phyloP scores from a whole-genome alignment of 2,888 invertebrate species.

The Meiosimyza platycephala region DNA sequence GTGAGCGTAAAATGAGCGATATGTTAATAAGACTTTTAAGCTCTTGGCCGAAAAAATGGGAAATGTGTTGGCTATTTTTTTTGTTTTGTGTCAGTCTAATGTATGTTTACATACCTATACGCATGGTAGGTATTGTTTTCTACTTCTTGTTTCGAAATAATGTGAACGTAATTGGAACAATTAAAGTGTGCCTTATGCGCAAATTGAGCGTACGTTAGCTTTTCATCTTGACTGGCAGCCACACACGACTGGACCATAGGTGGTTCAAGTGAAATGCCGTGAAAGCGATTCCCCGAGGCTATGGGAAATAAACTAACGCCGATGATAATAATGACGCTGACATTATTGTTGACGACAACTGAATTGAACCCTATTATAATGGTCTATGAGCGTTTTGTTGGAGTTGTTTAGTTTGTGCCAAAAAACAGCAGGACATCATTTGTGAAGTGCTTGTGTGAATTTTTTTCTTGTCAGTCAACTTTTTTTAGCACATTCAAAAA shows the following conservation, averaged over 20 bases:
- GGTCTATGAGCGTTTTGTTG: constrained; percentile 12
- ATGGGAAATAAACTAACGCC: constrained; percentile 60
- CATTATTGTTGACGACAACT: not conserved
- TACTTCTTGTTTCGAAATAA: constrained; percentile 2
- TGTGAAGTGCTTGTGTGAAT: not conserved
- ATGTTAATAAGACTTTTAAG: too few species aligned
- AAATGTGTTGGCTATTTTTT: too few species aligned
- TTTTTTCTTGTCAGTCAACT: too few species aligned
- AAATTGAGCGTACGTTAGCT: constrained; percentile 56
- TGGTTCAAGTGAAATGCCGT: constrained; percentile 10
- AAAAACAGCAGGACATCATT: constrained; percentile 52
- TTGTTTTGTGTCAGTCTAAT: too few species aligned
- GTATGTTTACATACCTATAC: too few species aligned
- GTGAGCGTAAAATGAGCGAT: too few species aligned
- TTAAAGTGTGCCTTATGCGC: constrained; percentile 53
- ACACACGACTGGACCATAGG: constrained; percentile 34
- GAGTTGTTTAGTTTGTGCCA: constrained; percentile 34
- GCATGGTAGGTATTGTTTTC: not conserved
- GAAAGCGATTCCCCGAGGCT: constrained; percentile 52
- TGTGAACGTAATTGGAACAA: constrained; percentile 55
- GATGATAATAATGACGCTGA: constrained; percentile 41
- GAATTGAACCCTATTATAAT: constrained; percentile 1
- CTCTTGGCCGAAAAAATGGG: too few species aligned
- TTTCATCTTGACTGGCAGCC: constrained; percentile 48
- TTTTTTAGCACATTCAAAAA: too few species aligned